Conservation (phyloP, 2,888 invertebrate species). For the Drosophila birchii region DNA sequence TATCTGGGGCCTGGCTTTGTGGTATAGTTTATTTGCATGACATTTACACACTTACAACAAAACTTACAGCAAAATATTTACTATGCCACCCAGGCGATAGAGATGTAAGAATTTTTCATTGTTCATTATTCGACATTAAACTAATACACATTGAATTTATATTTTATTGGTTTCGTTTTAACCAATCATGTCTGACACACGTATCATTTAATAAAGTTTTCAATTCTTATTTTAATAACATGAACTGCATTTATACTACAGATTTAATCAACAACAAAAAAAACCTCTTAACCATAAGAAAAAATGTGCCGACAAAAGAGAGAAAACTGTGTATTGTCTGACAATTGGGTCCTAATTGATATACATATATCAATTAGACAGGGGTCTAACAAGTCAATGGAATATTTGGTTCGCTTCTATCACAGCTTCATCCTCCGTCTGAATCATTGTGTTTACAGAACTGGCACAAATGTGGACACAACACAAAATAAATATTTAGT, state of each 20-base stretch:
- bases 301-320: constrained; percentile 21
- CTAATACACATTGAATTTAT: constrained; percentile 9
- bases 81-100: not conserved
- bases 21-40: constrained; percentile 3
- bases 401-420: constrained; percentile 39
- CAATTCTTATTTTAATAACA: constrained; percentile 21
- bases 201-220: constrained; percentile 36
- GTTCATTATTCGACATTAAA: not conserved
- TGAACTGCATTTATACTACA: constrained; percentile 18
- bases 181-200: constrained; percentile 17
- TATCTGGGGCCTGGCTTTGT: constrained; percentile 87
- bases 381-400: constrained; percentile 37
- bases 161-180: constrained; percentile 23
- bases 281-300: constrained; percentile 11
- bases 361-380: constrained; percentile 29
- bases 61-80: not conserved
- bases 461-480: constrained; percentile 12
- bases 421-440: constrained; percentile 34
- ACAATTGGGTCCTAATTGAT: constrained; percentile 29
- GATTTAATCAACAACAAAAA: constrained; percentile 15
- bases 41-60: too few species aligned
- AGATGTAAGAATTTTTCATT: not conserved
- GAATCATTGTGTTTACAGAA: constrained; percentile 17
- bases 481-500: constrained; percentile 16
- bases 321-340: constrained; percentile 8